Conservation (phyloP, 2,797 vertebrate genomes). For the Buphagus erythrorhynchus region DNA sequence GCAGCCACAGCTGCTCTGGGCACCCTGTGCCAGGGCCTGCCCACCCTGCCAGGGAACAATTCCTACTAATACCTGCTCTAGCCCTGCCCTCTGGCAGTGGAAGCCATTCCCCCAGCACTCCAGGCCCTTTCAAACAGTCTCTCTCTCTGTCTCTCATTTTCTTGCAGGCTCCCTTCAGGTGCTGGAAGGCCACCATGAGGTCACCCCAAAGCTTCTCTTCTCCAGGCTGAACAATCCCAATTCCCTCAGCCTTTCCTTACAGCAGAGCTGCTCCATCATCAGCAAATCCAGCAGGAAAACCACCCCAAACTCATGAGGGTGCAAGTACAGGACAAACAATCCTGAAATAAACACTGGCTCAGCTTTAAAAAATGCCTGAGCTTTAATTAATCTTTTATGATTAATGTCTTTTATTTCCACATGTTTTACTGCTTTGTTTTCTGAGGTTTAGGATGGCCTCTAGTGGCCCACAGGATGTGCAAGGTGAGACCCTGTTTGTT, state of each 20-base stretch:
- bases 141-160: background rate
- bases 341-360: background rate
- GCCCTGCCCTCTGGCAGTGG: background rate
- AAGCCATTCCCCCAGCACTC: background rate
- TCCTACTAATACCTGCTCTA: background rate
- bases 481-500: background rate
- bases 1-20: background rate
- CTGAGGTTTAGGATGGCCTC: conserved; percentile 48
- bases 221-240: background rate
- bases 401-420: background rate
- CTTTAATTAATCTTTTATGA: background rate
- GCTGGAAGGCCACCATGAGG: background rate
- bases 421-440: background rate
- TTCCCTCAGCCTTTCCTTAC: background rate
- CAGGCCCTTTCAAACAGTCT: background rate
- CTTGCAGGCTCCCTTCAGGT: background rate
- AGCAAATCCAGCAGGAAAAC: background rate
- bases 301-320: background rate
- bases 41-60: background rate
- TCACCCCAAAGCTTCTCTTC: background rate
- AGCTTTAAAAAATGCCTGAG: background rate
- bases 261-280: background rate
- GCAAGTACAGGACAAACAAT: background rate
- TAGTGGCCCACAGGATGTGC: background rate
- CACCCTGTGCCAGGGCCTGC: background rate